These are phyloP conservation scores for Theristus sp. DNA, from an alignment of 2,888 invertebrate genomes.

Conservation along the genomic window DNA sequence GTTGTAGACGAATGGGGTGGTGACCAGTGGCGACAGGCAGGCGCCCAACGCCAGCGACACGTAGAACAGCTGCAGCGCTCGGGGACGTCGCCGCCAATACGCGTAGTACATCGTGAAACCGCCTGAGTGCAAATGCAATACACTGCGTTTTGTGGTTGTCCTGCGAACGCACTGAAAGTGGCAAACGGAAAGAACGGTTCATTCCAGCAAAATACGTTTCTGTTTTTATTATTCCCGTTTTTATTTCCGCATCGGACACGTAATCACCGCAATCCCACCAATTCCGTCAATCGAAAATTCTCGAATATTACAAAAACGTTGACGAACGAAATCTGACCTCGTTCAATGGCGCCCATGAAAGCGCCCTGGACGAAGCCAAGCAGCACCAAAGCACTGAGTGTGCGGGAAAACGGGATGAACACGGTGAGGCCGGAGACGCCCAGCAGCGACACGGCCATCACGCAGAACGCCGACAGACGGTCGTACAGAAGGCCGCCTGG, in stretches of 20 bases:
- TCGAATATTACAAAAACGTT: no score
- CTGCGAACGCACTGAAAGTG: no score
- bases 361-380: slow-evolving; percentile 1
- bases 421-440: background rate
- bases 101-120: slow-evolving; percentile 5
- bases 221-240: no score
- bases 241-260: no score
- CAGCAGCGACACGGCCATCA: background rate
- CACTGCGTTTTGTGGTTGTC: no score
- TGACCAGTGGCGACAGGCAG: background rate
- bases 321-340: slow-evolving; percentile 3
- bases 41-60: slow-evolving; percentile 5
- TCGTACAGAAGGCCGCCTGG: background rate
- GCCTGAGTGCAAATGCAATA: slow-evolving; percentile 1
- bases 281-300: no score
- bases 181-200: no score
- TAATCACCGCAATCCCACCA: no score
- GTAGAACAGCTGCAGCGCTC: slow-evolving; percentile 2
- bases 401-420: background rate
- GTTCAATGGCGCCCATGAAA: background rate
- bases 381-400: background rate
- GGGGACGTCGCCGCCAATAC: slow-evolving; percentile 2
- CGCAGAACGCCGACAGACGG: background rate
- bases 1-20: background rate
- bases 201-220: no score